Evolutionary conservation across 2,888 invertebrate species (phyloP).

Genomic region (Lepidocyrtoides sp.): DNA sequence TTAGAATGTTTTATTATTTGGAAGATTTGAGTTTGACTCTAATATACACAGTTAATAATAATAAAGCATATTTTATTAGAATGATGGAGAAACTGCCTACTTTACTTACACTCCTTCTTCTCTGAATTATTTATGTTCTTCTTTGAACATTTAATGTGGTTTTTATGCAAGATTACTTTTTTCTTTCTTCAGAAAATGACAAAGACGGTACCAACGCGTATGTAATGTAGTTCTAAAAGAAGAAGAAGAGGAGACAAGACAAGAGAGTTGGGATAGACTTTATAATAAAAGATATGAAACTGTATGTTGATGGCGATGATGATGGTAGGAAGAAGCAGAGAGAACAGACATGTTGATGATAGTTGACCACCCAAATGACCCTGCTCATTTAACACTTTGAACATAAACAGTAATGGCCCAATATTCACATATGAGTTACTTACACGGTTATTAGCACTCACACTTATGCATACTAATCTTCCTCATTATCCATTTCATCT

Average conservation of each 20-base stretch:
- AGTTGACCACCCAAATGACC: conserved; percentile 86
- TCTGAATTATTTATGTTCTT: background rate
- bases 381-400: conserved; percentile 85
- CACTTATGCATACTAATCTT: conserved; percentile 85
- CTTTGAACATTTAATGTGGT: background rate
- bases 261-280: background rate
- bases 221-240: too few species aligned
- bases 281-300: background rate
- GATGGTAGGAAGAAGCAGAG: conserved; percentile 71
- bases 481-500: conserved; percentile 77
- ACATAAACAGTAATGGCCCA: conserved; percentile 85
- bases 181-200: conserved; percentile 52
- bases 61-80: conserved; percentile 51
- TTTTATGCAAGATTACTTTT: conserved; percentile 27
- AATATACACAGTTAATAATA: conserved; percentile 18
- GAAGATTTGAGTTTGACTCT: conserved; percentile 21
- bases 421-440: conserved; percentile 85
- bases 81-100: conserved; percentile 60
- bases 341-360: conserved; percentile 84
- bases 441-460: conserved; percentile 85
- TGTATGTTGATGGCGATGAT: conserved; percentile 23
- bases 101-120: conserved; percentile 40
- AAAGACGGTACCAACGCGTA: too few species aligned
- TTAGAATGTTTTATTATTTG: conserved; percentile 19
- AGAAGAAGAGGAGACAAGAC: background rate